Evolutionary conservation across 2,113 vertebrate species (phyloP), one percentile per base, ranked within the genome.

Genomic region (Paralichthys olivaceus): DNA sequence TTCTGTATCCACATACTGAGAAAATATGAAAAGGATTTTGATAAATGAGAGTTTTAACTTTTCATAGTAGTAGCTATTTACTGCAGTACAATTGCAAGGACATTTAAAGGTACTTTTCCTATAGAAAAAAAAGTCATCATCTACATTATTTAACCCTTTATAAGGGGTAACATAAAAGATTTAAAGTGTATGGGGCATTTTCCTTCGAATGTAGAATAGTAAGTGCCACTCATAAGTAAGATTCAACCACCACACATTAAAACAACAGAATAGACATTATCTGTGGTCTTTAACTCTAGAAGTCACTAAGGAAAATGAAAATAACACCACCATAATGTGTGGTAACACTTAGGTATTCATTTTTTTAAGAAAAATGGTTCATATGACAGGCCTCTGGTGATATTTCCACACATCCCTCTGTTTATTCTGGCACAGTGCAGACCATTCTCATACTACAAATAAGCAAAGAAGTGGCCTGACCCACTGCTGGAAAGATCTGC

Each of bases 401-500:
- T 23, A 66, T 82, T 84, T 75, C 79, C 75, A 54, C 60, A 22
- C 72, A 75, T 55, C 32, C 19, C 19, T 61, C 8, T 76, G 68
- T 83, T 87, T 84, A 63, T 65, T 57, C 61, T 80, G 80, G 72
- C 57, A 65, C n/a, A 2, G 8, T 7, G 64, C 25, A 25, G 43
- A 49, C 20, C 4, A 61, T 71, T 74, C 68, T 82, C 25, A 60
- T 72, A 60, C 59, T 58, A 51, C 85, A 79, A 77, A 86, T 85
- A 86, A 84, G 59, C 28, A 75, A 51, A 55, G 13, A 70, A 19
- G 13, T 29, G 49, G 17, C 28, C 62, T 77, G 76, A 76, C 63
- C 37, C n/a, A 23, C 23, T 65, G 58, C 55, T 59, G 32, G 40
- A 68, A 17, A n/a, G 58, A 62, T 26, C 59, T n/a, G 65, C 32